These are phyloP conservation scores for Metaphire vulgaris DNA, from an alignment of 1,140 invertebrate species.

Conservation along the genomic window DNA sequence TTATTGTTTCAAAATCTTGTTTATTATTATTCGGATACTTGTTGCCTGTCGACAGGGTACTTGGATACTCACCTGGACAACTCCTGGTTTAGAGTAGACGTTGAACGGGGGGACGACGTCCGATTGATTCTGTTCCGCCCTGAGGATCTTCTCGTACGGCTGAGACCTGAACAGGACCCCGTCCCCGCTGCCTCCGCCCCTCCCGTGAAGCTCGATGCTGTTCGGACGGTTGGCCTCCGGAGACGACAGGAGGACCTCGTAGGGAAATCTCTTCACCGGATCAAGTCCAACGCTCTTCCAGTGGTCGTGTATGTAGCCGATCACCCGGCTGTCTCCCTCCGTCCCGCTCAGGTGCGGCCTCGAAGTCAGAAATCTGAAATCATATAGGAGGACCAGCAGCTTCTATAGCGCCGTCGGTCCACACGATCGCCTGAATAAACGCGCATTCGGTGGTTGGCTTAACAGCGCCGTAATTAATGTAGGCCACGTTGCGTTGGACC, in stretches of 20 bases:
- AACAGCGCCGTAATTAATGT: too few species aligned
- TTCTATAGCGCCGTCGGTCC: too few species aligned
- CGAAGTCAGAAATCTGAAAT: conserved; percentile 39
- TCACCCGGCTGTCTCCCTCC: conserved; percentile 34
- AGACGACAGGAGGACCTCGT: conserved; percentile 46
- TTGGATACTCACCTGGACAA: conserved; percentile 22
- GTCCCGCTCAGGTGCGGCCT: conserved; percentile 46
- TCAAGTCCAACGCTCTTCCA: conserved; percentile 39
- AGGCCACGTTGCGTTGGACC: too few species aligned
- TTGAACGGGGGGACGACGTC: conserved; percentile 46
- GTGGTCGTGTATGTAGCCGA: conserved; percentile 34
- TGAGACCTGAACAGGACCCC: conserved; percentile 18
- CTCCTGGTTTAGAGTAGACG: conserved; percentile 35
- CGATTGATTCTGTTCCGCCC: conserved; percentile 37
- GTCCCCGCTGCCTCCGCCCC: conserved; percentile 18
- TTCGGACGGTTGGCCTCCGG: conserved; percentile 39
- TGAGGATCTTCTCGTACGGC: conserved; percentile 39
- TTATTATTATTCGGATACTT: too few species aligned
- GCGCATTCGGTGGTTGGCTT: too few species aligned
- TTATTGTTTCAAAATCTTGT: too few species aligned
- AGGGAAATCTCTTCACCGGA: conserved; percentile 39
- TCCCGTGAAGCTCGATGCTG: not conserved
- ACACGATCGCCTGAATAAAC: too few species aligned
- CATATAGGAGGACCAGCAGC: too few species aligned
- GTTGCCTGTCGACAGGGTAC: too few species aligned